Evolutionary conservation across 2,888 invertebrate genomes (phyloP).

Genomic region (Caenorhabditis virilis): DNA sequence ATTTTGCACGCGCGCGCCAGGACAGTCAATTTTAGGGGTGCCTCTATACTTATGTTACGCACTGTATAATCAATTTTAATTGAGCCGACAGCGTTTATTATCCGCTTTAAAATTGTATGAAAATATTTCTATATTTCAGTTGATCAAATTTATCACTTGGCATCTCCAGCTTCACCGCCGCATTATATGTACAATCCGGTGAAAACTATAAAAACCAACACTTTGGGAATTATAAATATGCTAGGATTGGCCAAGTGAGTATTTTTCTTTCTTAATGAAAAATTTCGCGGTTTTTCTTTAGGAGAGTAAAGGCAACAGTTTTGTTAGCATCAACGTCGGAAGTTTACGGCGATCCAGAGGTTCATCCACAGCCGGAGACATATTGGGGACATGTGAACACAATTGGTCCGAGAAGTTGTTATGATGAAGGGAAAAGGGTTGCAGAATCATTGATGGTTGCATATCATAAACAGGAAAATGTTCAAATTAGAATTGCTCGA

Average conservation of each 20-base stretch:
- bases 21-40: too few species aligned
- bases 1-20: too few species aligned
- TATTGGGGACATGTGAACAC: conserved; percentile 98
- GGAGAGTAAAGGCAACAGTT: conserved; percentile 65
- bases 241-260: conserved; percentile 68
- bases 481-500: conserved; percentile 90
- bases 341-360: conserved; percentile 95
- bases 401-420: conserved; percentile 86
- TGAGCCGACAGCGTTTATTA: too few species aligned
- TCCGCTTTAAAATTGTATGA: not conserved
- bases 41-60: too few species aligned
- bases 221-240: conserved; percentile 78
- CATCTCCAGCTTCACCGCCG: conserved; percentile 97
- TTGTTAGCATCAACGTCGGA: conserved; percentile 94
- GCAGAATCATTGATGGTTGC: conserved; percentile 94
- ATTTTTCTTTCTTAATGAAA: not conserved
- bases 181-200: conserved; percentile 99
- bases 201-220: conserved; percentile 98
- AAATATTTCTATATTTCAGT: conserved; percentile 45
- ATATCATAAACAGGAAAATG: conserved; percentile 91
- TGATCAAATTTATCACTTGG: conserved; percentile 91
- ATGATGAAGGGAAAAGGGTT: conserved; percentile 98
- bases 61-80: too few species aligned
- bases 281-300: conserved; percentile 15
- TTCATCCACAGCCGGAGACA: conserved; percentile 92